Percentiles rank a stretch among this genome's conserved stretches.
Evolutionary conservation across 1,140 invertebrate species (phyloP).

Genomic region (Brachionus asplanchnoidis): DNA sequence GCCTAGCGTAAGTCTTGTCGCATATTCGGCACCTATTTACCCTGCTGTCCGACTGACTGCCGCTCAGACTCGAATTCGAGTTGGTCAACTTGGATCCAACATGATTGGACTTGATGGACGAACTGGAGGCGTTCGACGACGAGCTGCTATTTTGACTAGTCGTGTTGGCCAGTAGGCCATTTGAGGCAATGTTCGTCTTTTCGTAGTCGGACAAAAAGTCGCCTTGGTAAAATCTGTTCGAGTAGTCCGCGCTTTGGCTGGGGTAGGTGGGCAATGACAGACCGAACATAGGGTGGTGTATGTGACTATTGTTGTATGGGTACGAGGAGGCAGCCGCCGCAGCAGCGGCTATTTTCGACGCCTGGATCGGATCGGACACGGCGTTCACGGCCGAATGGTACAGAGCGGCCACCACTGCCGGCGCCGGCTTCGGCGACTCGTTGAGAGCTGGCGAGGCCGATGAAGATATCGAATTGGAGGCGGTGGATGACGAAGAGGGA

Average conservation of each 20-base stretch:
- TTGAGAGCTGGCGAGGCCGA: conserved; percentile 19
- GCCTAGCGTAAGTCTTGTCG: conserved; percentile 54
- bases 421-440: neutral
- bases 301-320: conserved; percentile 17
- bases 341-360: conserved; percentile 7
- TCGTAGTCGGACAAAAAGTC: conserved; percentile 30
- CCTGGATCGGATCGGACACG: conserved; percentile 20
- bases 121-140: conserved; percentile 17
- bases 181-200: neutral
- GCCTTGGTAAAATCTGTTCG: conserved; percentile 13
- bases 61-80: neutral
- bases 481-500: conserved; percentile 11
- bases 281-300: conserved; percentile 20
- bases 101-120: conserved; percentile 13
- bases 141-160: conserved; percentile 41
- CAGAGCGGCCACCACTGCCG: conserved; percentile 15
- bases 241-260: neutral
- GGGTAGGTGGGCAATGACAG: neutral
- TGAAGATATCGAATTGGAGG: conserved; percentile 1
- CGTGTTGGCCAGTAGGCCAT: neutral
- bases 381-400: conserved; percentile 37
- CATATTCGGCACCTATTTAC: conserved; percentile 44
- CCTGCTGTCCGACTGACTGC: neutral
- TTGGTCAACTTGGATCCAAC: neutral
- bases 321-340: neutral